Evolutionary conservation across 2,888 invertebrate genomes (phyloP), one percentile per base, ranked within the genome.

Genomic region (Colostygia pectinataria): DNA sequence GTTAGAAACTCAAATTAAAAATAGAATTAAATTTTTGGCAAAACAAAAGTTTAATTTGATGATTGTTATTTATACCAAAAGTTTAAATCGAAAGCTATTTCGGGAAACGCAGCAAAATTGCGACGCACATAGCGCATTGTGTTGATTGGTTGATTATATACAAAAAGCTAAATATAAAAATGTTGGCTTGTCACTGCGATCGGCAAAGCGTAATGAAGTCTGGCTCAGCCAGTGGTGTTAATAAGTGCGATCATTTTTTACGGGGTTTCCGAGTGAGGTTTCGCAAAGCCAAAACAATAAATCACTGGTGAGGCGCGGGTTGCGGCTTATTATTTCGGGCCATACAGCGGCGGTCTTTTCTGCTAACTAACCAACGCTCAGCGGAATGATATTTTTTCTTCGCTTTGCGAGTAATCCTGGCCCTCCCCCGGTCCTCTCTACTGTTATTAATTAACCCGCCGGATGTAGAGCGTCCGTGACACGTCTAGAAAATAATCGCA

Each of bases 241-340:
- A 87, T 87, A 86, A 87, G 84, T 77, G 76, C 74, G 83, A 84
- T 86, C 83, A 86, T 87, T 87, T 87, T 87, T 87, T 88, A 86
- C 79, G 80, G 74, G 69, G 72, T 74, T 80, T 81, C 81, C 79
- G 79, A 81, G 81, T 82, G 82, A 81, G 86, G 82, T 82, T 82
- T 78, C 80, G 74, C 77, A 81, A 83, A 86, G 87, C 83, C 80
- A 80, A 81, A 83, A 85, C 81, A 79, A 88, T 88, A 86, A 86
- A 88, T 87, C 86, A 87, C 77, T 63, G 66, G 69, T 66, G 70
- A 59, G 74, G 74, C 74, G 75, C 74, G 78, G 79, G 71, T 70
- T 78, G 77, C 67, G 80, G 83, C 78, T 87, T 87, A 86, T 85
- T 88, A 87, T 88, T 85, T 84, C 74, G 75, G 76, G 68, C 73